phyloP scores from a whole-genome alignment of 1,140 invertebrate genomes.

The Neodiprion fabricii region DNA sequence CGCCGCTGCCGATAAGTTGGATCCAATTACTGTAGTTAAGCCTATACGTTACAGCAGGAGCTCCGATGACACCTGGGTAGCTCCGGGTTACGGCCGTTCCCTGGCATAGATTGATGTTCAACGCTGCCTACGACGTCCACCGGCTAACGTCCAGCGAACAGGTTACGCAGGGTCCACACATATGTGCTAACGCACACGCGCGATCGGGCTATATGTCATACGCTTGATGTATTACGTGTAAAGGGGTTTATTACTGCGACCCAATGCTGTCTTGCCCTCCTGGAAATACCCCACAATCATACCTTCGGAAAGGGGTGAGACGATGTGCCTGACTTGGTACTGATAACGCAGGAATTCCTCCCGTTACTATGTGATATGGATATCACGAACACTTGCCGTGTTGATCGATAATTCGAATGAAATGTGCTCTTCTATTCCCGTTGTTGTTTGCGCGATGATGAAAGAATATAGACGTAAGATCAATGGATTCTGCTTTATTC shows the following conservation, averaged over 20 bases:
- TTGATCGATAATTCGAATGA: too few relatives aligned
- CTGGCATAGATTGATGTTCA: slow-evolving; percentile 4
- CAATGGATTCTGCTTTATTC: too few relatives aligned
- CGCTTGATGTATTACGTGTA: slow-evolving; percentile 1
- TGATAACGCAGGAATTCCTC: too few relatives aligned
- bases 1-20: background rate
- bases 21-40: slow-evolving; percentile 7
- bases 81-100: background rate
- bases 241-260: background rate
- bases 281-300: too few relatives aligned
- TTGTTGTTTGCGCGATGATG: too few relatives aligned
- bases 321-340: too few relatives aligned
- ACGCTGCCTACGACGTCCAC: background rate
- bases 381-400: too few relatives aligned
- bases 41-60: background rate
- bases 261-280: background rate
- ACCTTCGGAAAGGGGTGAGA: too few relatives aligned
- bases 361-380: too few relatives aligned
- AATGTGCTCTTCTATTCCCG: too few relatives aligned
- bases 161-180: background rate
- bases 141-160: background rate
- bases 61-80: background rate
- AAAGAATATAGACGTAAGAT: too few relatives aligned
- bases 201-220: background rate
- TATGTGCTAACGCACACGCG: background rate